phyloP scores from a whole-genome alignment of 2,888 invertebrate species.

The Vannuccia rotundouncinata region DNA sequence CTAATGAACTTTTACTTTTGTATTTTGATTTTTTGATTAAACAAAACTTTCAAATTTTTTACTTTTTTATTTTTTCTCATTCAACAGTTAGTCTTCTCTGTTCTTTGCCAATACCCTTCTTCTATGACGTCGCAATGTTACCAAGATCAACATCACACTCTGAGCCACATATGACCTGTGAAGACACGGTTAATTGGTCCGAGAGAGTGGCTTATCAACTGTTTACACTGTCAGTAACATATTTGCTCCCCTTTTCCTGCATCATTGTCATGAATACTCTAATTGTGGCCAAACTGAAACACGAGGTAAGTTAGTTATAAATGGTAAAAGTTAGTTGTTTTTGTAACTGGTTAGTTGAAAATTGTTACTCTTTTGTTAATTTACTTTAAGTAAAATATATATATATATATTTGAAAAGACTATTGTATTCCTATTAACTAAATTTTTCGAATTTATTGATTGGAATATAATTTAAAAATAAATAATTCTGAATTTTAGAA shows the following conservation, averaged over 20 bases:
- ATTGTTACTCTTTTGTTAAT: too few relatives aligned
- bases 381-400: too few relatives aligned
- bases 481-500: too few relatives aligned
- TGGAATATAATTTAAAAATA: too few relatives aligned
- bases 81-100: slow-evolving; percentile 5
- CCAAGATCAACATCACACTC: background rate
- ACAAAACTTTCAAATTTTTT: too few relatives aligned
- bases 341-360: background rate
- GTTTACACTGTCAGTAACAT: slow-evolving; percentile 30
- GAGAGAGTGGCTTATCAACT: slow-evolving; percentile 29
- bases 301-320: slow-evolving; percentile 14
- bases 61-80: too few relatives aligned
- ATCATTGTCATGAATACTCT: slow-evolving; percentile 36
- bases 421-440: too few relatives aligned
- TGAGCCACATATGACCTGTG: slow-evolving; percentile 10
- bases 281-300: slow-evolving; percentile 26
- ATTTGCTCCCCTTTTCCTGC: slow-evolving; percentile 35
- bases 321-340: slow-evolving; percentile 1
- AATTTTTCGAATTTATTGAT: too few relatives aligned
- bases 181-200: background rate
- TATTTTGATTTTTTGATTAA: too few relatives aligned
- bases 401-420: too few relatives aligned
- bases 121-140: background rate
- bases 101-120: slow-evolving; percentile 22
- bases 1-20: too few relatives aligned